These are phyloP conservation scores for Andrena haemorrhoa DNA, from an alignment of 2,888 invertebrate genomes.

Conservation along the genomic window DNA sequence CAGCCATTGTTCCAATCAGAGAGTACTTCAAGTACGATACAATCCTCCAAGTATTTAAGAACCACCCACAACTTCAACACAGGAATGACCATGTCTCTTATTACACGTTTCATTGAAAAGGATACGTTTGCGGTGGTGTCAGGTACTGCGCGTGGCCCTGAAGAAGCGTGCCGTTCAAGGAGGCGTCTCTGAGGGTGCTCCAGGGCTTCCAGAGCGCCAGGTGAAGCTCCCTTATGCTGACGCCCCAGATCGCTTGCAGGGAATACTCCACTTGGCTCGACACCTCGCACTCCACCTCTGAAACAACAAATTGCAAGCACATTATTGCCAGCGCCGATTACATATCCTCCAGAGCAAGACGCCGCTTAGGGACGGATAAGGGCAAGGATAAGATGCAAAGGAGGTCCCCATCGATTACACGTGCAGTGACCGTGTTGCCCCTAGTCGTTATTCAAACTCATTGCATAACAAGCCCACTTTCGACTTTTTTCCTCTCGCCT, in stretches of 20 bases:
- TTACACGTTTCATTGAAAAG: slow-evolving; percentile 64
- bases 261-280: slow-evolving; percentile 92
- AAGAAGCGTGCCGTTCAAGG: slow-evolving; percentile 86
- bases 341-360: too few relatives aligned
- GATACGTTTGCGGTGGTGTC: slow-evolving; percentile 83
- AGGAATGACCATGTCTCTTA: too few relatives aligned
- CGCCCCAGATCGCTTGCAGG: slow-evolving; percentile 92
- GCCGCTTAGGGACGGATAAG: too few relatives aligned
- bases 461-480: slow-evolving; percentile 64
- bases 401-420: not conserved
- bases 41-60: too few relatives aligned
- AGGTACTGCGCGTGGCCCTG: slow-evolving; percentile 85
- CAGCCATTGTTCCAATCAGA: not conserved
- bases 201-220: slow-evolving; percentile 91
- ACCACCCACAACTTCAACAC: too few relatives aligned
- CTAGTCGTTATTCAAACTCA: slow-evolving; percentile 61
- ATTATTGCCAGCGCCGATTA: too few relatives aligned
- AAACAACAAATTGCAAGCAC: slow-evolving; percentile 12
- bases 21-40: not conserved
- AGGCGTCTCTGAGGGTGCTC: slow-evolving; percentile 88
- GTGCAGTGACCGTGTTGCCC: slow-evolving; percentile 41
- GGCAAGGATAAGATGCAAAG: too few relatives aligned
- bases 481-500: slow-evolving; percentile 53
- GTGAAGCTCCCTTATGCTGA: slow-evolving; percentile 91
- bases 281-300: slow-evolving; percentile 90